Evolutionary conservation across 2,113 vertebrate species (phyloP).

Genomic region (Chaenogobius annularis): DNA sequence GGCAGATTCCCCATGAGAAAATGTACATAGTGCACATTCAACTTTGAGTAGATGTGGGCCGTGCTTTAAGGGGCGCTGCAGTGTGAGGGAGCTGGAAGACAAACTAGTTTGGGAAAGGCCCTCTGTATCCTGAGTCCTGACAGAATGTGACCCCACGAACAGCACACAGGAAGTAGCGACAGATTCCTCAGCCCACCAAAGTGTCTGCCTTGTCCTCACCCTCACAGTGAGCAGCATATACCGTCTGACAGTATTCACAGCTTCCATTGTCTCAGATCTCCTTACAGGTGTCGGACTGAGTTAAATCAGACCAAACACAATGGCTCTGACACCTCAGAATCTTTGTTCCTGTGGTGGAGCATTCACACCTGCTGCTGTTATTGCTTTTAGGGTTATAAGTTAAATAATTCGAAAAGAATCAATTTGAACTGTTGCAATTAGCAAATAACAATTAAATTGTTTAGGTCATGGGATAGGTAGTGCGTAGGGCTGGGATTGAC

Average conservation of each 20-base stretch:
- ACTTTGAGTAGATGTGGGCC: too few species aligned
- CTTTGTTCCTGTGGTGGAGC: slow-evolving; percentile 36
- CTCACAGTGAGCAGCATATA: slow-evolving; percentile 27
- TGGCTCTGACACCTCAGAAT: slow-evolving; percentile 52
- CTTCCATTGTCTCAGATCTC: slow-evolving; percentile 51
- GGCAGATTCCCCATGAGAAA: too few species aligned
- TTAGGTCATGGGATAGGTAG: background rate
- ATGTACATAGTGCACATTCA: too few species aligned
- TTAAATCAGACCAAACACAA: slow-evolving; percentile 32
- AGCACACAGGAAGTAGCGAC: slow-evolving; percentile 14
- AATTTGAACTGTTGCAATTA: background rate
- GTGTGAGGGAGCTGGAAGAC: too few species aligned
- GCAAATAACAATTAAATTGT: background rate
- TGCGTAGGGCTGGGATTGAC: too few species aligned
- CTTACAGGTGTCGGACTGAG: slow-evolving; percentile 49
- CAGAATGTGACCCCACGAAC: background rate
- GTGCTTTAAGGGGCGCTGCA: too few species aligned
- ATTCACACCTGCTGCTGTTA: slow-evolving; percentile 26
- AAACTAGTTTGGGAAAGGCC: too few species aligned
- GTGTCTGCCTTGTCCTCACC: slow-evolving; percentile 33
- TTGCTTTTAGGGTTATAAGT: background rate
- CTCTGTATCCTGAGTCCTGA: slow-evolving; percentile 9
- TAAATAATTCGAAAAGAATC: background rate
- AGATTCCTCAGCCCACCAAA: slow-evolving; percentile 19
- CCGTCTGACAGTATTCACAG: slow-evolving; percentile 52